phyloP scores from a whole-genome alignment of 53 echinoderm and acorn worm genomes.

The Pentamera pediparva region DNA sequence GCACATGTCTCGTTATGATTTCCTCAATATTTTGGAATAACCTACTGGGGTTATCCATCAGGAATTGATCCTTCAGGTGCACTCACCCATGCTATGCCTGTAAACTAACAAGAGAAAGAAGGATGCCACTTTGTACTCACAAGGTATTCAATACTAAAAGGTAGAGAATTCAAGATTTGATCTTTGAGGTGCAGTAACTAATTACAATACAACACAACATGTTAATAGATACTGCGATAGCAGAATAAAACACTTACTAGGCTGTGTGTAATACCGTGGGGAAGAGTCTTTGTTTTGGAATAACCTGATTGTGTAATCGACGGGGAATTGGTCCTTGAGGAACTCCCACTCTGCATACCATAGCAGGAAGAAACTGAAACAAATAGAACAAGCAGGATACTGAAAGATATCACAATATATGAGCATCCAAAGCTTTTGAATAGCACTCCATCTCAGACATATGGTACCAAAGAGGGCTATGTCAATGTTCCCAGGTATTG shows the following conservation, averaged over 20 bases:
- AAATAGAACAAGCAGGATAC: not conserved
- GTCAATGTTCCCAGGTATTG: no score
- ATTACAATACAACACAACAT: not conserved
- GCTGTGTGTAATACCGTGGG: constrained; percentile 44
- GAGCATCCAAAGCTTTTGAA: not conserved
- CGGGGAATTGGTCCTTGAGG: constrained; percentile 35
- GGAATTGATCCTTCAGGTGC: no score
- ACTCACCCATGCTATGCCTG: no score
- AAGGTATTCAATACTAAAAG: no score
- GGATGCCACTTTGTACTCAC: no score
- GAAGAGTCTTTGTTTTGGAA: constrained; percentile 38
- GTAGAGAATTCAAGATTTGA: no score
- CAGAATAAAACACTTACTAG: constrained; percentile 36
- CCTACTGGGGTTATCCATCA: no score
- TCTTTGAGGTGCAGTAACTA: no score
- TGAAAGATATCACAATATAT: not conserved
- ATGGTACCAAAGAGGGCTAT: not conserved
- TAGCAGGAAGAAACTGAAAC: constrained; percentile 50
- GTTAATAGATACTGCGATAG: not conserved
- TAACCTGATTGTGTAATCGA: constrained; percentile 62
- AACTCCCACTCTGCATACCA: constrained; percentile 79
- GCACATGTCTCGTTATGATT: no score
- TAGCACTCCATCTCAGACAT: not conserved
- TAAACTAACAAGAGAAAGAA: no score
- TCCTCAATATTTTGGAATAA: no score